Conservation (phyloP, 1,140 invertebrate species). For the Riptortus pedestris region DNA sequence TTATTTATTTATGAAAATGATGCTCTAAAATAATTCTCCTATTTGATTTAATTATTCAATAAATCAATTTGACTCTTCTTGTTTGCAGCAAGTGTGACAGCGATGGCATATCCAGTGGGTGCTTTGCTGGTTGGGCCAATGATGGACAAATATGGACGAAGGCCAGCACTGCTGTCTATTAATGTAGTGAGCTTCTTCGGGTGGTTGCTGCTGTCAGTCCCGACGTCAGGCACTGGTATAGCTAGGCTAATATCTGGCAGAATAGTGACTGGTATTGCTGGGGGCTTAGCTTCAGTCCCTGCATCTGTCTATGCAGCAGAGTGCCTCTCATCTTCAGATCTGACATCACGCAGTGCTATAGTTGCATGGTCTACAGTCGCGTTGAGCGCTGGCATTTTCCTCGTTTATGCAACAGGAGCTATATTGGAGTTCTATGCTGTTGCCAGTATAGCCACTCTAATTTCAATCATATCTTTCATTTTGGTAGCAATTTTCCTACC, state of each 20-base stretch:
- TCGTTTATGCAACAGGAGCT: slow-evolving; percentile 33
- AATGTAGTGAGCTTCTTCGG: slow-evolving; percentile 44
- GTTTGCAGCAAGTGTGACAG: slow-evolving; percentile 46
- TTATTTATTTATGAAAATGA: too few relatives aligned
- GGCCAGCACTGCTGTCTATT: slow-evolving; percentile 41
- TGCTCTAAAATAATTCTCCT: too few relatives aligned
- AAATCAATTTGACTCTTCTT: too few relatives aligned
- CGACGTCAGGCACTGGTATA: slow-evolving; percentile 22
- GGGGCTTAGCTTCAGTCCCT: slow-evolving; percentile 29
- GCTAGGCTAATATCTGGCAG: slow-evolving; percentile 40
- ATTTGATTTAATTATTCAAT: too few relatives aligned
- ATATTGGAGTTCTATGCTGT: slow-evolving; percentile 41
- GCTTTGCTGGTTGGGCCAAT: slow-evolving; percentile 43
- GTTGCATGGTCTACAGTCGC: slow-evolving; percentile 34
- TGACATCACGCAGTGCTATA: slow-evolving; percentile 31
- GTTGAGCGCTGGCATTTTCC: slow-evolving; percentile 30
- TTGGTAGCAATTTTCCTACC: slow-evolving; percentile 37
- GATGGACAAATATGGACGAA: slow-evolving; percentile 54
- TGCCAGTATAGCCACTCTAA: slow-evolving; percentile 38
- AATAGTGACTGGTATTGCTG: slow-evolving; percentile 40
- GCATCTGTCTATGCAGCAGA: slow-evolving; percentile 36
- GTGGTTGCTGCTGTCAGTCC: slow-evolving; percentile 42
- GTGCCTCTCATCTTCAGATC: slow-evolving; percentile 41
- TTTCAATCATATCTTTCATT: slow-evolving; percentile 36
- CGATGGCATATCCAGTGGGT: slow-evolving; percentile 44